A percentile compares a stretch with the other conserved stretches of the same genome.
Evolutionary conservation across 2,888 invertebrate genomes (phyloP).

Genomic region (Calliopum simillimum): DNA sequence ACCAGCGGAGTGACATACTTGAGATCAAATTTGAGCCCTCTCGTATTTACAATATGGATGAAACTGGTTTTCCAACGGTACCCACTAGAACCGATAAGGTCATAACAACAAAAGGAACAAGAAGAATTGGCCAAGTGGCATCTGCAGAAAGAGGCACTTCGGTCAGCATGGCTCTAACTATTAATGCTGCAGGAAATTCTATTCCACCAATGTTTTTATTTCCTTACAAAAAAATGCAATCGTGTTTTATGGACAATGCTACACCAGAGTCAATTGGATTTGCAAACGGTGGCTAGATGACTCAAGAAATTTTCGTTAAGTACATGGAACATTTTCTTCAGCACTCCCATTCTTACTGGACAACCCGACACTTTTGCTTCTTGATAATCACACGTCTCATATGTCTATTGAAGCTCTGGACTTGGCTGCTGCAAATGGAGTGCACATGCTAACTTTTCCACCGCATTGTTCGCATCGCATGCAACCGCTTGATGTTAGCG

Average conservation of each 20-base stretch:
- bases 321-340: neutral
- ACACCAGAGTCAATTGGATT: too few relatives aligned
- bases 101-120: neutral
- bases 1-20: neutral
- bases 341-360: too few relatives aligned
- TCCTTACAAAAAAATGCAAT: neutral
- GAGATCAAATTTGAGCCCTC: neutral
- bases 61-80: neutral
- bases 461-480: neutral
- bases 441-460: neutral
- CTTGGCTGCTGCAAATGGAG: neutral
- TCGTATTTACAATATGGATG: constrained; percentile 3
- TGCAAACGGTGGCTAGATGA: neutral
- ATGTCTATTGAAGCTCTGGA: neutral
- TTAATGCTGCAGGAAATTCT: neutral
- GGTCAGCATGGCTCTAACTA: neutral
- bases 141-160: neutral
- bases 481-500: neutral
- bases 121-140: neutral
- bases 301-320: neutral
- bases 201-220: neutral
- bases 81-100: neutral
- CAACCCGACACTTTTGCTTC: neutral
- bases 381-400: neutral
- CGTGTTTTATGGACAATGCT: constrained; percentile 3